Evolutionary conservation across 1,140 invertebrate species (phyloP), one percentile per base, ranked within the genome.

Genomic region (Myzus persicae): DNA sequence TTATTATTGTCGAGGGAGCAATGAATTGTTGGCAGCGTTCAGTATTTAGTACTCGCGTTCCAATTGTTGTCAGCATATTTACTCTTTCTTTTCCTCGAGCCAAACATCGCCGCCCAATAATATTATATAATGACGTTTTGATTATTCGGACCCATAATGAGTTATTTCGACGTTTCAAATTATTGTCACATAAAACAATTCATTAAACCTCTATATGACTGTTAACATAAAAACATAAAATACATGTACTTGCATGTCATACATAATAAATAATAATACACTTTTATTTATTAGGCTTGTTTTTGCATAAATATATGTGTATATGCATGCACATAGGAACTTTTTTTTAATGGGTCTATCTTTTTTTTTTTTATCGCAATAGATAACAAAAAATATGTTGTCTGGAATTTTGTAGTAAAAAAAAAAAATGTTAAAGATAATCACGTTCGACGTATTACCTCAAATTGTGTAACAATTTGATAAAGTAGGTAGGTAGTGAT

Each of bases 391-490:
- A 46, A 88, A 76, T 76, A 76, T 76, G 59, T n/a, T 18, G 85
- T 87, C 42, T 46, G 44, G 85, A 87, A 87, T 87, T 87, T n/a
- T n/a, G n/a, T n/a, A n/a, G n/a, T 36, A 87, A 31, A n/a, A n/a
- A 36, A 46, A 87, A 22, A 48, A 87, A 87, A 87, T 31, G n/a
- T 24, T 9, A 51, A 89, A 38, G 2, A 89, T 51, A 89, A 89
- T 48, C 87, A 89, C 87, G 46, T 89, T 89, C 26, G 24, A 89
- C 36, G 36, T 51, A 26, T 89, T 89, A 51, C 31, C n/a, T 51
- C 31, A 51, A 89, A 48, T 89, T 89, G 87, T 89, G 87, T 51
- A 89, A 89, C 46, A 88, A 24, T 88, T 46, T 46, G 44, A 48
- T 88, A 88, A 88, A n/a, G 44, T 42, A 51, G 18, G 20, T 48